Conservation (phyloP, 1,140 invertebrate genomes). For the Heliconius eleuchia region DNA sequence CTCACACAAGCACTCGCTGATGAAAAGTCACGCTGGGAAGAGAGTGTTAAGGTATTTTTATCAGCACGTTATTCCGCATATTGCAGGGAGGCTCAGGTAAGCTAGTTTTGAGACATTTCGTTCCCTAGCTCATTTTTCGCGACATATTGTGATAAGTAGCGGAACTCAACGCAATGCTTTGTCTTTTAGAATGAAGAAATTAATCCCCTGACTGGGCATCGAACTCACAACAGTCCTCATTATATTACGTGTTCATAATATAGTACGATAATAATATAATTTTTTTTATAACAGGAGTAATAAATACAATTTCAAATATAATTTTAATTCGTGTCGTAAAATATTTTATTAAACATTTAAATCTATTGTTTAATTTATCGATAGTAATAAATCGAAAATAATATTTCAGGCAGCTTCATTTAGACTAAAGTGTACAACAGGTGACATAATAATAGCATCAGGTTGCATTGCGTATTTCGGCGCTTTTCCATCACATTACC, state of each 20-base stretch:
- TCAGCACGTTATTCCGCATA: neutral
- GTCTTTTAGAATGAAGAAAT: no score
- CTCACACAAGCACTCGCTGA: slow-evolving; percentile 92
- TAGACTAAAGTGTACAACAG: slow-evolving; percentile 86
- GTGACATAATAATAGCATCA: slow-evolving; percentile 92
- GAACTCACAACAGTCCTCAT: neutral
- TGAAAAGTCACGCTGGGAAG: slow-evolving; percentile 91
- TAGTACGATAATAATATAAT: no score
- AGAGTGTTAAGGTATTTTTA: slow-evolving; percentile 84
- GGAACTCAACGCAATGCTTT: no score
- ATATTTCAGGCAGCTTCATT: slow-evolving; percentile 66
- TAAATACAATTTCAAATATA: no score
- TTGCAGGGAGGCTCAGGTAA: no score
- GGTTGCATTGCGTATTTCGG: slow-evolving; percentile 94
- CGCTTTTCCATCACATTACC: slow-evolving; percentile 89
- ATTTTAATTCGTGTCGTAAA: no score
- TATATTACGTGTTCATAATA: no score
- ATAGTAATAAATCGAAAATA: neutral
- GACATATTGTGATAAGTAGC: neutral
- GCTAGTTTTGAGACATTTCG: no score
- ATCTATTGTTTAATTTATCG: no score
- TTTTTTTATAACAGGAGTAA: no score
- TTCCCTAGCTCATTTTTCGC: neutral
- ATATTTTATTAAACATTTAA: no score
- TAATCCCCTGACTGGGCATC: neutral